These are phyloP conservation scores for Phaenicophaeus curvirostris DNA, from an alignment of 2,797 vertebrate species.

Conservation along the genomic window DNA sequence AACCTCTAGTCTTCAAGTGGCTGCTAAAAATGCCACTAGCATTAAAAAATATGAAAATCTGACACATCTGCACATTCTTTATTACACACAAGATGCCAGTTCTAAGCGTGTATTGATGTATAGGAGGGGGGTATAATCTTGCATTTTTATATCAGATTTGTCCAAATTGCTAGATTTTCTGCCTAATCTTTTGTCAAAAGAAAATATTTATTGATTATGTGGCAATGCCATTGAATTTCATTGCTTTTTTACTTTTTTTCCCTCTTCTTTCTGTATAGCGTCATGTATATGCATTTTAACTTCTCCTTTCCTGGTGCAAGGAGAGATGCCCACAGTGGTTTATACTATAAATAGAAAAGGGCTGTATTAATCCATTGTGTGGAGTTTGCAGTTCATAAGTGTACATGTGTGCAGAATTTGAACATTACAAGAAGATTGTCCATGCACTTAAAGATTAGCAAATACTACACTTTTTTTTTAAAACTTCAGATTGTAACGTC, in stretches of 20 bases:
- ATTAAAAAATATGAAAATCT: not conserved
- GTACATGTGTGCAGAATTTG: not conserved
- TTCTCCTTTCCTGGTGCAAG: not conserved
- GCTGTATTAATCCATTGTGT: not conserved
- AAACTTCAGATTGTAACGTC: not conserved
- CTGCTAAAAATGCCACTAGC: not conserved
- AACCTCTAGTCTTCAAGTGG: not conserved
- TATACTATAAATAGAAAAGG: not conserved
- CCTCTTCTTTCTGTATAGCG: not conserved
- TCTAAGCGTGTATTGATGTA: not conserved
- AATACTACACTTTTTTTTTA: not conserved
- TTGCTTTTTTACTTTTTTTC: not conserved
- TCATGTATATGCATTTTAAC: not conserved
- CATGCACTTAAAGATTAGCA: not conserved
- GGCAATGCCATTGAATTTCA: not conserved
- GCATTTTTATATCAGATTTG: not conserved
- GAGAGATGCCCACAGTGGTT: not conserved
- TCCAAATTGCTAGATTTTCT: not conserved
- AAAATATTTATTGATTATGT: not conserved
- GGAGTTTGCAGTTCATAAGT: not conserved
- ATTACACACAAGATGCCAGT: not conserved
- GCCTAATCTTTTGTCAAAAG: not conserved
- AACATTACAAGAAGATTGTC: not conserved
- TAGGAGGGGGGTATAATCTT: rapidly evolving
- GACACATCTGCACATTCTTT: not conserved